A percentile compares a stretch with the other conserved stretches of the same genome.
Evolutionary conservation across 37 sponge, comb jelly and placozoan genomes (phyloP).

Genomic region (Agelas oroides): DNA sequence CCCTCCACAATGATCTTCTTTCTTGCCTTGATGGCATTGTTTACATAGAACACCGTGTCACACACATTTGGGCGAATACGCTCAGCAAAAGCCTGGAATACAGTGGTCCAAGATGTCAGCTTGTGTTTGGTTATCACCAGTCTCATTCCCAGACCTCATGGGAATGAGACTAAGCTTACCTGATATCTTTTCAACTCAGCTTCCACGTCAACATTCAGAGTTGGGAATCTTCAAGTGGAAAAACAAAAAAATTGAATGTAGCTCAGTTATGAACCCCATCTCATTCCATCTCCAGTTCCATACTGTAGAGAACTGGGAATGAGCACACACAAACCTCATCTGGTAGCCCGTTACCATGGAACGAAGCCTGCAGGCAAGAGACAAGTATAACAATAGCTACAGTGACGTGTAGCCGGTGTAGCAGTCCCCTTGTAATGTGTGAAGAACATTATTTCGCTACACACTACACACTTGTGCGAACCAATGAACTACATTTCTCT

Average conservation of each 20-base stretch:
- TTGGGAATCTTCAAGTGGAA: conserved; percentile 67
- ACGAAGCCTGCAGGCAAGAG: not conserved
- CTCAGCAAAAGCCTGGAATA: conserved; percentile 53
- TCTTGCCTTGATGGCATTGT: conserved; percentile 61
- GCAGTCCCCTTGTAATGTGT: too few relatives aligned
- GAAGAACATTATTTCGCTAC: too few relatives aligned
- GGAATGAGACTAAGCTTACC: conserved; percentile 19
- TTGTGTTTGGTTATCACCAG: too few relatives aligned
- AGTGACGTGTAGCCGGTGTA: too few relatives aligned
- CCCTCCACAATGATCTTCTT: conserved; percentile 94
- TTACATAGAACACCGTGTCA: conserved; percentile 84
- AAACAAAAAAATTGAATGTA: not conserved
- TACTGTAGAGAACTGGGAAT: too few relatives aligned
- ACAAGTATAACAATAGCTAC: too few relatives aligned
- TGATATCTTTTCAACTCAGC: conserved; percentile 67
- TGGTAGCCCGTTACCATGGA: conserved; percentile 14
- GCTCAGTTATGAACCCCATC: too few relatives aligned
- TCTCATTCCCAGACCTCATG: not conserved
- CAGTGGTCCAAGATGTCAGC: too few relatives aligned
- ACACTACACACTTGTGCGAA: too few relatives aligned
- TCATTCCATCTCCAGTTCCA: too few relatives aligned
- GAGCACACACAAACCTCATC: not conserved
- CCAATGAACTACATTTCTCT: too few relatives aligned
- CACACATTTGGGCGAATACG: conserved; percentile 76
- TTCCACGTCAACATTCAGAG: conserved; percentile 69